Evolutionary conservation across 2,797 vertebrate species (phyloP), one percentile per base, ranked within the genome.

Genomic region (Gastrophryne carolinensis): DNA sequence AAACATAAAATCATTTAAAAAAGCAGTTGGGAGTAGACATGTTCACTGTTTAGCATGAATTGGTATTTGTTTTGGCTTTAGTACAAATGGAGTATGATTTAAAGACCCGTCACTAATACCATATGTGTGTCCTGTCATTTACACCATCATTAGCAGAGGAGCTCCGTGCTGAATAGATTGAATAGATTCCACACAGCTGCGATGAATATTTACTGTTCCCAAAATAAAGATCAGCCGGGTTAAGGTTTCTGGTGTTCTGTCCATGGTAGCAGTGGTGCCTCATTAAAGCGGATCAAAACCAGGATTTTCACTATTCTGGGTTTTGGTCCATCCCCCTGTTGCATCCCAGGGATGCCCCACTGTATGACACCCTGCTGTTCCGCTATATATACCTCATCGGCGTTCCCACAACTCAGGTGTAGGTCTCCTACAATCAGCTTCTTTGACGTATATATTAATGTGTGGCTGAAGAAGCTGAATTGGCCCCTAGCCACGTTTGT

Each of bases 31-130:
- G 21, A 13, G 44, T 23, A n/a, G n/a, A n/a, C 53, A 17, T 21
- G 21, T 67, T 67, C 24, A 19, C 47, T 52, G 52, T 63, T 54
- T 54, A 62, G 70, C 34, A 26, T 39, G 47, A 41, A 29, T 76
- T 68, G 10, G 41, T 72, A 58, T 69, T 70, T 70, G 56, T 63
- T 70, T 76, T 76, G 65, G 57, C 65, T 69, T 69, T 54, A 29
- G 61, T 54, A 70, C 57, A 62, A 76, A 63, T 63, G 26, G 54
- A 68, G 73, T 63, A 62, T 76, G 66, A 76, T 69, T 69, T 76
- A 76, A 70, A 62, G 56, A 57, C 57, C 62, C 66, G 39, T 70
- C 65, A 62, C 57, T 41, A 35, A 70, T 62, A 56, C 73, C 73
- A 76, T 76, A 70, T 76, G 73, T 69, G 57, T 62, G 52, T 69